A percentile compares a stretch with the other conserved stretches of the same genome.
Conservation (phyloP, 2,888 invertebrate genomes). For the Ornithoptera alexandrae region DNA sequence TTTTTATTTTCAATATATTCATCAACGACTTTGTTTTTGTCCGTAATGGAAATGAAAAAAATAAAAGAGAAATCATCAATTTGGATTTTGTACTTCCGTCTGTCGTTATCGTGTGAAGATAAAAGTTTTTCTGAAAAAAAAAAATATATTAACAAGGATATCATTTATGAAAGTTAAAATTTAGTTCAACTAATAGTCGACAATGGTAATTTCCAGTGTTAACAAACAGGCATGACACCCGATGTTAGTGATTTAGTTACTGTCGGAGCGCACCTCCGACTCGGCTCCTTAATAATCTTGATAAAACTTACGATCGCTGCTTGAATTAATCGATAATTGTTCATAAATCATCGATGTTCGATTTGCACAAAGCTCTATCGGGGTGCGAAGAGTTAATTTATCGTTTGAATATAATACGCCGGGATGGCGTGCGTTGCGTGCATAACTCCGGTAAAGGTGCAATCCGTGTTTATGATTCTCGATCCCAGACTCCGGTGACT, state of each 20-base stretch:
- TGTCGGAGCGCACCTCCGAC: slow-evolving; percentile 54
- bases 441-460: slow-evolving; percentile 64
- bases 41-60: too few relatives aligned
- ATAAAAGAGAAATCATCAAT: too few relatives aligned
- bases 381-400: slow-evolving; percentile 78
- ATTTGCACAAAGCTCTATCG: slow-evolving; percentile 75
- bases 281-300: slow-evolving; percentile 68
- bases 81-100: too few relatives aligned
- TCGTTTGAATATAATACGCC: slow-evolving; percentile 61
- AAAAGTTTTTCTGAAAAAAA: too few relatives aligned
- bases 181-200: background rate
- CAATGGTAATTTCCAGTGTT: slow-evolving; percentile 19
- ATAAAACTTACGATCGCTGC: slow-evolving; percentile 77
- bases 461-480: slow-evolving; percentile 69
- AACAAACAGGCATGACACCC: slow-evolving; percentile 38
- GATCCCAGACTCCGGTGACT: slow-evolving; percentile 37
- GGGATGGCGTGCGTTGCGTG: slow-evolving; percentile 68
- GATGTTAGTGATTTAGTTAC: slow-evolving; percentile 55
- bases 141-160: too few relatives aligned
- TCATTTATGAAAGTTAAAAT: too few relatives aligned
- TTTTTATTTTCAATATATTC: too few relatives aligned
- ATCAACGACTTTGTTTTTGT: too few relatives aligned
- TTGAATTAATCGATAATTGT: slow-evolving; percentile 81
- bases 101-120: too few relatives aligned
- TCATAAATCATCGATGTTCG: slow-evolving; percentile 79